Percentiles rank a stretch among this genome's conserved stretches.
phyloP scores from a whole-genome alignment of 2,797 vertebrate species.

The Tolypeutes matacus region DNA sequence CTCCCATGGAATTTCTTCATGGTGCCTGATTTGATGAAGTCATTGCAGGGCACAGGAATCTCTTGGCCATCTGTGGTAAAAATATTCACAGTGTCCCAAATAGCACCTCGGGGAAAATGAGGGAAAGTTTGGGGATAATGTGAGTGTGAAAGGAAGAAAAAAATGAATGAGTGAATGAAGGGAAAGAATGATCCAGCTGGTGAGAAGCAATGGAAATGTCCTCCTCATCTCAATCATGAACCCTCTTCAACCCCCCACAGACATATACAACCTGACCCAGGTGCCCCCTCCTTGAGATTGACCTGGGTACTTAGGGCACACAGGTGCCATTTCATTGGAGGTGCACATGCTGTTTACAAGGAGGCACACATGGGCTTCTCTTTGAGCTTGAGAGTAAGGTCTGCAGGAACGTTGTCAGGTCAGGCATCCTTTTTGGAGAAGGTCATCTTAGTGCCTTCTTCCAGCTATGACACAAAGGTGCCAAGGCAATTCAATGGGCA shows the following conservation, averaged over 20 bases:
- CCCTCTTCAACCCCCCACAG: no score
- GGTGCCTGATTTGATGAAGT: slow-evolving; percentile 95
- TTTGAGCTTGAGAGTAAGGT: slow-evolving; percentile 96
- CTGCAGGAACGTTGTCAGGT: slow-evolving; percentile 95
- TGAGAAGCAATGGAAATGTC: no score
- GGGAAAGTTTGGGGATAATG: background rate
- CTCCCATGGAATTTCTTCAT: slow-evolving; percentile 94
- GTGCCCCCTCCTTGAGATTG: slow-evolving; percentile 94
- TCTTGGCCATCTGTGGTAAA: slow-evolving; percentile 94
- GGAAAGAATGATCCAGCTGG: no score
- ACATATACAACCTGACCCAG: rapidly evolving
- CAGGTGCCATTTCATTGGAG: slow-evolving; percentile 95
- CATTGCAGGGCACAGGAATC: slow-evolving; percentile 94
- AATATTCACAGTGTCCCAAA: slow-evolving; percentile 96
- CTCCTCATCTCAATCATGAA: no score
- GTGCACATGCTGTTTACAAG: slow-evolving; percentile 84
- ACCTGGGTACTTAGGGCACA: slow-evolving; percentile 94
- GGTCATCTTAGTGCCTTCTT: slow-evolving; percentile 97
- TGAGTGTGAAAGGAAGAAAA: no score
- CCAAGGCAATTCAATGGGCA: no score
- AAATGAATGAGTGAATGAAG: background rate
- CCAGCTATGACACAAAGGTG: slow-evolving; percentile 89
- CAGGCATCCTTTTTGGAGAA: slow-evolving; percentile 97
- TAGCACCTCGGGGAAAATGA: slow-evolving; percentile 89
- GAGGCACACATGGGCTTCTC: slow-evolving; percentile 93